These are phyloP conservation scores for Calameuta idolon DNA, from an alignment of 2,888 invertebrate genomes.

Conservation along the genomic window DNA sequence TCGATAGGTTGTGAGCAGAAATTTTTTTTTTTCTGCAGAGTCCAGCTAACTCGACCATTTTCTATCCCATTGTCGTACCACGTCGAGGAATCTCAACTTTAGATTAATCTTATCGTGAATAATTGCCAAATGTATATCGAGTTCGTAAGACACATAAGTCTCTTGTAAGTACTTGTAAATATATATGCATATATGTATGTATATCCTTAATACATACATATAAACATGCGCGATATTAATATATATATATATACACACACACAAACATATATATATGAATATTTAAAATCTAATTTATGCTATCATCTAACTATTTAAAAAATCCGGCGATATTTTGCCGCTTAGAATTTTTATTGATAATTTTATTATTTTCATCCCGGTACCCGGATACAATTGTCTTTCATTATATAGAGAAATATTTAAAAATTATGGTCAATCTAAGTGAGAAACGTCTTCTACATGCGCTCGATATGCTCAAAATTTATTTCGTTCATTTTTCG, in stretches of 20 bases:
- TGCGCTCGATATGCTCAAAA: neutral
- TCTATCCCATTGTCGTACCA: neutral
- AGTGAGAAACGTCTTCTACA: neutral
- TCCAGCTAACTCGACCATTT: neutral
- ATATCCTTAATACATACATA: neutral
- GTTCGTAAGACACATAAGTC: slow-evolving; percentile 18
- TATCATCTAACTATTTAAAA: neutral
- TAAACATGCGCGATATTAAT: neutral
- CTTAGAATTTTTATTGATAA: neutral
- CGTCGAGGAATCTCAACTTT: neutral
- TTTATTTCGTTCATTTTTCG: neutral
- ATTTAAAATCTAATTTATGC: neutral
- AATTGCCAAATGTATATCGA: neutral
- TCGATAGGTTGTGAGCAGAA: neutral
- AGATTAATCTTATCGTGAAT: neutral
- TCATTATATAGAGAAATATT: neutral
- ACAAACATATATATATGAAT: neutral
- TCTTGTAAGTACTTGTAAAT: slow-evolving; percentile 54
- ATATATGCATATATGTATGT: slow-evolving; percentile 27
- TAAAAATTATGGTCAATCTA: neutral
- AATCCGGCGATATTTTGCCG: neutral
- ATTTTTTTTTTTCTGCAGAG: neutral
- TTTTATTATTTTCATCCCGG: neutral
- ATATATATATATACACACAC: neutral
- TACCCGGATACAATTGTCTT: neutral